Conservation (phyloP, 2,888 invertebrate genomes). For the Latrodectus elegans region DNA sequence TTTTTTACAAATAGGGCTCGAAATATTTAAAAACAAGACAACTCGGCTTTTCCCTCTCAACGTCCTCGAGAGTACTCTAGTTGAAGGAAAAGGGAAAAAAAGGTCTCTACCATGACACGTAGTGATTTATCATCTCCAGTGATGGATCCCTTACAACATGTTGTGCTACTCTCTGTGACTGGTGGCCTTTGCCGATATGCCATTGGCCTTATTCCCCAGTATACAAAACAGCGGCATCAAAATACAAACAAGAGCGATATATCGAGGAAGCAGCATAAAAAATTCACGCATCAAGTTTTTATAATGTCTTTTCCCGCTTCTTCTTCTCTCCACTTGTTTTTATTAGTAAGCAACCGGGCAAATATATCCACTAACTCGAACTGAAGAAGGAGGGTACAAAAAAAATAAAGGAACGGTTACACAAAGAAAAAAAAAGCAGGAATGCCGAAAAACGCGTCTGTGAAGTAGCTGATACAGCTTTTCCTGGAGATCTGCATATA, state of each 20-base stretch:
- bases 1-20: slow-evolving; percentile 5
- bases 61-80: slow-evolving; percentile 7
- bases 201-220: slow-evolving; percentile 32
- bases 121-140: slow-evolving; percentile 59
- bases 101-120: slow-evolving; percentile 39
- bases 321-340: slow-evolving; percentile 59
- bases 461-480: slow-evolving; percentile 61
- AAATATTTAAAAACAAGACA: slow-evolving; percentile 48
- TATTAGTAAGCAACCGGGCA: slow-evolving; percentile 61
- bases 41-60: slow-evolving; percentile 21
- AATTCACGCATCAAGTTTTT: slow-evolving; percentile 64
- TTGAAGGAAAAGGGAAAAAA: slow-evolving; percentile 17
- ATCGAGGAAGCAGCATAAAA: slow-evolving; percentile 38
- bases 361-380: slow-evolving; percentile 34
- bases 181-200: slow-evolving; percentile 45
- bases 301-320: slow-evolving; percentile 44
- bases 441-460: slow-evolving; percentile 43
- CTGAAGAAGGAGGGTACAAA: not conserved
- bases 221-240: slow-evolving; percentile 41
- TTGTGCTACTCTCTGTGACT: slow-evolving; percentile 45
- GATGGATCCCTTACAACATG: slow-evolving; percentile 59
- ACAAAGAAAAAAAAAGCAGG: slow-evolving; percentile 12
- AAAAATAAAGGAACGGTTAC: not conserved
- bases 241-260: slow-evolving; percentile 24
- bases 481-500: slow-evolving; percentile 61